A percentile compares a stretch with the other conserved stretches of the same genome.
phyloP scores from a whole-genome alignment of 1,140 invertebrate genomes.

The Coptotermes formosanus region DNA sequence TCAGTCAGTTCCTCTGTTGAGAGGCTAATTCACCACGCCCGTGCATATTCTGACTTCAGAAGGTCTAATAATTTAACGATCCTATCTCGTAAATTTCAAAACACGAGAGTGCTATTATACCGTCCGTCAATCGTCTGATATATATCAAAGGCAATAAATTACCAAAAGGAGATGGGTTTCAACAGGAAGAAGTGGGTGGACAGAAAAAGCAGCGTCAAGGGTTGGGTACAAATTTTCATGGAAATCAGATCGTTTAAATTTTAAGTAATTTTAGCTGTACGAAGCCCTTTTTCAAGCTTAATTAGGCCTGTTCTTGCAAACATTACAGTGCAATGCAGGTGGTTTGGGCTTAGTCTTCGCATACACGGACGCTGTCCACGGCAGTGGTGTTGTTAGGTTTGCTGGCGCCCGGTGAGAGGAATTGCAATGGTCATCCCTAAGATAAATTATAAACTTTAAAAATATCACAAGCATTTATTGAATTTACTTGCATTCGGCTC shows the following conservation, averaged over 20 bases:
- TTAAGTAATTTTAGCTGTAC: too few relatives aligned
- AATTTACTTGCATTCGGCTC: too few relatives aligned
- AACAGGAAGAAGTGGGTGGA: constrained; percentile 1
- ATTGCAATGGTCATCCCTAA: too few relatives aligned
- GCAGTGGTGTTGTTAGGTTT: too few relatives aligned
- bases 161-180: not conserved
- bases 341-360: too few relatives aligned
- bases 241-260: not conserved
- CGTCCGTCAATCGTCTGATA: not conserved
- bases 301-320: too few relatives aligned
- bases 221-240: not conserved
- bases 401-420: too few relatives aligned
- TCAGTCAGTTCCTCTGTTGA: not conserved
- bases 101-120: not conserved
- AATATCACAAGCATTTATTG: too few relatives aligned
- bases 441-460: too few relatives aligned
- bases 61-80: constrained; percentile 12
- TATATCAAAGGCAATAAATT: constrained; percentile 7
- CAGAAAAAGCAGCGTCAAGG: not conserved
- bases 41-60: not conserved
- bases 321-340: too few relatives aligned
- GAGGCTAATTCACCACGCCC: constrained; percentile 1
- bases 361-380: too few relatives aligned
- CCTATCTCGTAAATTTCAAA: constrained; percentile 17
- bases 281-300: too few relatives aligned